Conservation (phyloP, 2,888 invertebrate genomes). For the Cerastoderma edule region DNA sequence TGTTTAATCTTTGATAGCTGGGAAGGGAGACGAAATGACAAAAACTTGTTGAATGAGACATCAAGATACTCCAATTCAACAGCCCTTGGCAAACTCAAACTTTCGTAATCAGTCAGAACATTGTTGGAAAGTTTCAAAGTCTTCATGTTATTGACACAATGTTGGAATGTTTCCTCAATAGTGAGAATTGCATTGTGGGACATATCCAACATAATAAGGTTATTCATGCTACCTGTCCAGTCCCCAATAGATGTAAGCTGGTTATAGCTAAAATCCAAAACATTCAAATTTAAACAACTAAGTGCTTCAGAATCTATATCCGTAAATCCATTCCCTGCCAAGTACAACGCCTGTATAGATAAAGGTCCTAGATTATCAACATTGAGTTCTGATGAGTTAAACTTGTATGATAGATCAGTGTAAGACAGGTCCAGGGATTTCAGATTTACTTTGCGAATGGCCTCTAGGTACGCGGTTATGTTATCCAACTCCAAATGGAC, state of each 20-base stretch:
- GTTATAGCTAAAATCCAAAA: conserved; percentile 66
- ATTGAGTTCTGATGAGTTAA: conserved; percentile 34
- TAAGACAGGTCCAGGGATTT: conserved; percentile 60
- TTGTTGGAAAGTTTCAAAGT: conserved; percentile 69
- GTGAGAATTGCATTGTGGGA: conserved; percentile 61
- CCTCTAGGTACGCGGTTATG: conserved; percentile 59
- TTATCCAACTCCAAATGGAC: conserved; percentile 54
- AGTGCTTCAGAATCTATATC: conserved; percentile 42
- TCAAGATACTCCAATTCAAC: conserved; percentile 60
- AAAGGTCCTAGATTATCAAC: conserved; percentile 45
- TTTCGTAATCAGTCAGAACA: conserved; percentile 47
- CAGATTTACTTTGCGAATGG: conserved; percentile 60
- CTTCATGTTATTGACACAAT: conserved; percentile 62
- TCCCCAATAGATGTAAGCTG: conserved; percentile 45
- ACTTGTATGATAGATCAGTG: conserved; percentile 57
- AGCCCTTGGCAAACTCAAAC: conserved; percentile 51
- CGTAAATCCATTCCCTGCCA: conserved; percentile 56
- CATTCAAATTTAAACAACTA: conserved; percentile 60
- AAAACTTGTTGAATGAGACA: conserved; percentile 66
- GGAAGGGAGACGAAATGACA: conserved; percentile 45
- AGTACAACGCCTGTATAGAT: conserved; percentile 53
- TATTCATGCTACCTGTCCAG: conserved; percentile 52
- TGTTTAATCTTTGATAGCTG: conserved; percentile 46
- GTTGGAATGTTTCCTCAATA: conserved; percentile 54
- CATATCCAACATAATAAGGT: conserved; percentile 56